phyloP scores from a whole-genome alignment of 2,888 invertebrate species.

The Muscina levida region DNA sequence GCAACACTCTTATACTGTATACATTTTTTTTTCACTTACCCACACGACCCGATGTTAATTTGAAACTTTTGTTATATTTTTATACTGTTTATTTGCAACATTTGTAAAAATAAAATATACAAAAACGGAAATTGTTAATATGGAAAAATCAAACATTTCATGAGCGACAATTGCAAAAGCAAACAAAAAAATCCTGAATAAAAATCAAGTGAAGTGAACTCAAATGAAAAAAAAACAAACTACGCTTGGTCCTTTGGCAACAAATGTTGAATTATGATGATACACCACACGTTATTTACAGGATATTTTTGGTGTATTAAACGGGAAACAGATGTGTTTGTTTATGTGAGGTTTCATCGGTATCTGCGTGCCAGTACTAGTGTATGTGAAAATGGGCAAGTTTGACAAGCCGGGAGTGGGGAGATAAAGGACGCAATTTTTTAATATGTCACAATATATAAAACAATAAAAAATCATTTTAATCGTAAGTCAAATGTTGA shows the following conservation, averaged over 20 bases:
- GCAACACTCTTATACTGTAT: no score
- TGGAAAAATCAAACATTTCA: conserved; percentile 62
- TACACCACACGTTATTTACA: conserved; percentile 69
- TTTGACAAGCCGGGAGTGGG: not conserved
- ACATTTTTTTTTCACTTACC: no score
- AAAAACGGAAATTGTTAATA: conserved; percentile 68
- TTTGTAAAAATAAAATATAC: not conserved
- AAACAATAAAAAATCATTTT: conserved; percentile 59
- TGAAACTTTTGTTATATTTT: no score
- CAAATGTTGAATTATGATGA: conserved; percentile 70
- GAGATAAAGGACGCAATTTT: conserved; percentile 43
- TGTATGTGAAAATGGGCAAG: conserved; percentile 24
- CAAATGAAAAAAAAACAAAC: conserved; percentile 55
- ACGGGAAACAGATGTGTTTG: conserved; percentile 68
- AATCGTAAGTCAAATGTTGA: conserved; percentile 59
- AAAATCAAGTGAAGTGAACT: conserved; percentile 48
- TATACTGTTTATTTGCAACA: no score
- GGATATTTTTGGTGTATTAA: conserved; percentile 67
- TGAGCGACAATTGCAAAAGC: conserved; percentile 62
- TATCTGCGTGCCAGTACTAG: conserved; percentile 59
- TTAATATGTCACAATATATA: conserved; percentile 24
- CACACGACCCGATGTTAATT: no score
- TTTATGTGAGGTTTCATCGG: conserved; percentile 47
- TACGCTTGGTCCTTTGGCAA: conserved; percentile 34
- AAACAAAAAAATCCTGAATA: conserved; percentile 43